Percentiles rank a stretch among this genome's conserved stretches.
Conservation (phyloP, 92 coral and sea anemone genomes). For the Montipora capitata region DNA sequence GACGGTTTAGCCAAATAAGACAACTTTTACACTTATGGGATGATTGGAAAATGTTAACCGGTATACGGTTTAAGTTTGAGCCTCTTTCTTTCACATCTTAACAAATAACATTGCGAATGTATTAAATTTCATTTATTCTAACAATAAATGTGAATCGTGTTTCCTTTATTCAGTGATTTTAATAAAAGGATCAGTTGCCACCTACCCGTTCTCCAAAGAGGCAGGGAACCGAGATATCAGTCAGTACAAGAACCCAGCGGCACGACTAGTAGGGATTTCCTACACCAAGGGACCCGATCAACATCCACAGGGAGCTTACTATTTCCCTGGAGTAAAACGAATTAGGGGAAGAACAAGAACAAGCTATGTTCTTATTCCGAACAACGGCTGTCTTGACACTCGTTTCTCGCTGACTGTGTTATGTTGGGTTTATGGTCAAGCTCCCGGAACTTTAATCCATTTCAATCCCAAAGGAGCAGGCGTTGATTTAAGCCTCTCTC, state of each 20-base stretch:
- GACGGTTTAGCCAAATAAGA: no score
- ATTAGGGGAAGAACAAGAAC: neutral
- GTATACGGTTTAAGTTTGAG: no score
- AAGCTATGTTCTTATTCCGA: constrained; percentile 75
- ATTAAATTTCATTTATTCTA: no score
- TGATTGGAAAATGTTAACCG: no score
- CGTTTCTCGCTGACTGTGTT: constrained; percentile 73
- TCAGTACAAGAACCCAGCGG: constrained; percentile 78
- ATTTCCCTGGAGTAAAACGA: constrained; percentile 71
- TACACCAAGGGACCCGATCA: constrained; percentile 81
- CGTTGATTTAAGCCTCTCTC: constrained; percentile 76
- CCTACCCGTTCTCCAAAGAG: constrained; percentile 44
- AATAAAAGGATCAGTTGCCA: constrained; percentile 73
- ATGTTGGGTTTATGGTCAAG: constrained; percentile 78
- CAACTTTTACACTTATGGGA: no score
- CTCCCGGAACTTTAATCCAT: constrained; percentile 82
- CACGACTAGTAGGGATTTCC: constrained; percentile 66
- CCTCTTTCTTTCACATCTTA: neutral
- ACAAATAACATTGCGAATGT: neutral
- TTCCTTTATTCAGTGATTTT: constrained; percentile 61
- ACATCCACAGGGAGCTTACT: constrained; percentile 74
- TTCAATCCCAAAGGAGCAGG: constrained; percentile 82
- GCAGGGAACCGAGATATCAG: constrained; percentile 66
- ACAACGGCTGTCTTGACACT: constrained; percentile 77
- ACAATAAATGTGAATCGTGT: no score